phyloP scores from a whole-genome alignment of 2,888 invertebrate genomes.

The Mamestra brassicae region DNA sequence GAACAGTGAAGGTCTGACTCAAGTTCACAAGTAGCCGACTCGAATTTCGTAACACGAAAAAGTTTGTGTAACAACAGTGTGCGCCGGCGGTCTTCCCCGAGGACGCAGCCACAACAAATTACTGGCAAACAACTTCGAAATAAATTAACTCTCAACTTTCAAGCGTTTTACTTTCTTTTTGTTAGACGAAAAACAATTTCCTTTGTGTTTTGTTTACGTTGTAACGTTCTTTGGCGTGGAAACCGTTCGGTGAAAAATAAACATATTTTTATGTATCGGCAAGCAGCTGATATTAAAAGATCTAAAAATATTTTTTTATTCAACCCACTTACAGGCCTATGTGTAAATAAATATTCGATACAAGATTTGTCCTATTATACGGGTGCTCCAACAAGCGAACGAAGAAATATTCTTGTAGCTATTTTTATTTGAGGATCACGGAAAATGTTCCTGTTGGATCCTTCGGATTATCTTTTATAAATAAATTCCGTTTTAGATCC shows the following conservation, averaged over 20 bases:
- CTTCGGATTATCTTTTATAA: constrained; percentile 2
- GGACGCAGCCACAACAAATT: constrained; percentile 89
- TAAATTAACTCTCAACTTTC: constrained; percentile 90
- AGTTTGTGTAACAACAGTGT: constrained; percentile 82
- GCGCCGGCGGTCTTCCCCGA: constrained; percentile 81
- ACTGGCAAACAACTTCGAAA: constrained; percentile 90
- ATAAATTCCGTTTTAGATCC: neutral
- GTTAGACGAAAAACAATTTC: constrained; percentile 86
- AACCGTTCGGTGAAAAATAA: constrained; percentile 71
- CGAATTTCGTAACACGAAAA: constrained; percentile 84
- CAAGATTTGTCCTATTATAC: constrained; percentile 6
- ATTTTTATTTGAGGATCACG: constrained; percentile 14
- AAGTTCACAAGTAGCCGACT: constrained; percentile 80
- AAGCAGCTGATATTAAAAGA: constrained; percentile 39
- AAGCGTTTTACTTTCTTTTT: constrained; percentile 88
- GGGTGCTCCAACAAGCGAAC: constrained; percentile 1
- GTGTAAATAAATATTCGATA: constrained; percentile 27
- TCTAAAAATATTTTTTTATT: constrained; percentile 39
- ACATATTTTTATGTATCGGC: constrained; percentile 68
- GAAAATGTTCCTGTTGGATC: neutral
- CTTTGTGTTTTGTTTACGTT: constrained; percentile 84
- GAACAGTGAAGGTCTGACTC: constrained; percentile 71
- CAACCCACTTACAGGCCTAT: constrained; percentile 6
- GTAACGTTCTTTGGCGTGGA: constrained; percentile 73
- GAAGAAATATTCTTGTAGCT: neutral